Conservation (phyloP, 1,140 invertebrate genomes). For the Pomacea maculata region DNA sequence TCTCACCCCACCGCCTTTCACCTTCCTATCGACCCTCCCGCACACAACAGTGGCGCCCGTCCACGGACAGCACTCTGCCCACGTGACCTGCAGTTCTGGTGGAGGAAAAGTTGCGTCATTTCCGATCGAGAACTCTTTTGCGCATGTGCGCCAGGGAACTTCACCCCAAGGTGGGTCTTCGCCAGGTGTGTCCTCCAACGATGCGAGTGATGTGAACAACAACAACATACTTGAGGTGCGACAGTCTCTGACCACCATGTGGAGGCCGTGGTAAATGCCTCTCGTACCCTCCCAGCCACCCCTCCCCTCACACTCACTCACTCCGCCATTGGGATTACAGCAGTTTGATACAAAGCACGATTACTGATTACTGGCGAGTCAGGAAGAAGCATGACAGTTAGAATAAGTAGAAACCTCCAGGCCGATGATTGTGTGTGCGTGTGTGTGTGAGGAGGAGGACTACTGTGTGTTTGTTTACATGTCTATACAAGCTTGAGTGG, state of each 20-base stretch:
- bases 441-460: background rate
- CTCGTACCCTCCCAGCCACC: background rate
- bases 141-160: background rate
- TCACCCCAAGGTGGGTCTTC: background rate
- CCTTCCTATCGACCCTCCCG: background rate
- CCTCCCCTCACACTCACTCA: no score
- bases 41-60: background rate
- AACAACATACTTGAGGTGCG: background rate
- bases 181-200: background rate
- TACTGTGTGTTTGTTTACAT: no score
- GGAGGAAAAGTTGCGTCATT: background rate
- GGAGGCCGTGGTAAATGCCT: constrained; percentile 16
- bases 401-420: background rate
- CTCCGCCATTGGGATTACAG: background rate
- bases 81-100: background rate
- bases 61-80: background rate
- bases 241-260: background rate
- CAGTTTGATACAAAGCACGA: background rate
- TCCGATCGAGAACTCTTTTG: background rate
- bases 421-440: background rate
- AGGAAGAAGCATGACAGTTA: background rate
- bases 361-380: background rate
- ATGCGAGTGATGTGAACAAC: constrained; percentile 15
- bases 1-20: background rate
- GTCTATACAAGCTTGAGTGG: no score